phyloP scores from a whole-genome alignment of 2,113 vertebrate species.

The Enhydra lutris region DNA sequence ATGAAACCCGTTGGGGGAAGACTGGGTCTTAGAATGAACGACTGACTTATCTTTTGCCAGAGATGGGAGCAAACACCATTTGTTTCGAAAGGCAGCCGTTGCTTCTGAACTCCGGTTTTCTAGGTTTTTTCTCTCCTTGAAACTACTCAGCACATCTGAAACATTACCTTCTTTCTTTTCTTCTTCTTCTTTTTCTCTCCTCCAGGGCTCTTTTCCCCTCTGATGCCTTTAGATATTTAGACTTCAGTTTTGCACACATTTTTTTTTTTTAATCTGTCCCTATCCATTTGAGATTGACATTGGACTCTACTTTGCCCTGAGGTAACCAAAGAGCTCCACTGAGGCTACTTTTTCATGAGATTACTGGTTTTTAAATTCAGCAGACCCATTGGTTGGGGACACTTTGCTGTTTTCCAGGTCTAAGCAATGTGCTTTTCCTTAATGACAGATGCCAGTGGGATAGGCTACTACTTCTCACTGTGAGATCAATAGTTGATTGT shows the following conservation, averaged over 20 bases:
- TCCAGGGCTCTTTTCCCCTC: slow-evolving; percentile 34
- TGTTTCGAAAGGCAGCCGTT: slow-evolving; percentile 3
- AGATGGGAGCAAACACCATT: background rate
- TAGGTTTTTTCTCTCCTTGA: slow-evolving; percentile 14
- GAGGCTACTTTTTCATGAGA: background rate
- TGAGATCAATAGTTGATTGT: slow-evolving; percentile 60
- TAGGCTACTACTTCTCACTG: slow-evolving; percentile 60
- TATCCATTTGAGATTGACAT: background rate
- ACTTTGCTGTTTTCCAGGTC: slow-evolving; percentile 49
- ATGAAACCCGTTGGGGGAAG: background rate
- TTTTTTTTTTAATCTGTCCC: background rate
- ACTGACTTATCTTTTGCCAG: background rate
- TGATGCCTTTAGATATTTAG: slow-evolving; percentile 26
- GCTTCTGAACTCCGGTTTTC: background rate
- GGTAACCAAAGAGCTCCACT: background rate
- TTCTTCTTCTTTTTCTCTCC: background rate
- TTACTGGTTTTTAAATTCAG: slow-evolving; percentile 41
- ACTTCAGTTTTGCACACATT: background rate
- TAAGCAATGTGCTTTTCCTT: slow-evolving; percentile 60
- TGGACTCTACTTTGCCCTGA: background rate
- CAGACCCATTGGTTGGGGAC: background rate
- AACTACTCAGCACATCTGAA: slow-evolving; percentile 3
- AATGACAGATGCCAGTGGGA: slow-evolving; percentile 45
- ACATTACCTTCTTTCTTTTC: background rate
- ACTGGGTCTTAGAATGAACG: background rate